A percentile compares a stretch with the other conserved stretches of the same genome.
These are phyloP conservation scores for Nycteola revayana DNA, from an alignment of 2,888 invertebrate species.

Conservation along the genomic window DNA sequence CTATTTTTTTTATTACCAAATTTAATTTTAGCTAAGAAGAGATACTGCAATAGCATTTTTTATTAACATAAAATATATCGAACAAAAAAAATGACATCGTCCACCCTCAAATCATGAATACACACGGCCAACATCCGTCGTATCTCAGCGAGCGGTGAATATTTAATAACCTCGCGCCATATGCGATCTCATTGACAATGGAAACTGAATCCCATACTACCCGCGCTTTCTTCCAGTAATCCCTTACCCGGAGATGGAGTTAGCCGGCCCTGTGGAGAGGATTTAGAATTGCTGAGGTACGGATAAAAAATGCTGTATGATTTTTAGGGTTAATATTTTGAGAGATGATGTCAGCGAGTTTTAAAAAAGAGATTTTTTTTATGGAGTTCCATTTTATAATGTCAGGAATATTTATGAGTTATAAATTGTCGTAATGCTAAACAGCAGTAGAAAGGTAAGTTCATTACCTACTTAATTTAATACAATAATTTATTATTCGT, in stretches of 20 bases:
- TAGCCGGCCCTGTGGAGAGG: slow-evolving; percentile 48
- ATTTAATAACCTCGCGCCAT: slow-evolving; percentile 64
- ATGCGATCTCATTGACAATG: slow-evolving; percentile 58
- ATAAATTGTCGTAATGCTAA: no score
- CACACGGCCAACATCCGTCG: slow-evolving; percentile 26
- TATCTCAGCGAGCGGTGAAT: slow-evolving; percentile 50
- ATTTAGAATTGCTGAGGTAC: slow-evolving; percentile 41
- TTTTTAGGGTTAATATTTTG: slow-evolving; percentile 35
- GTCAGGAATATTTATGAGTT: no score
- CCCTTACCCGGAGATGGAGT: slow-evolving; percentile 53
- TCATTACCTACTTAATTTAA: no score
- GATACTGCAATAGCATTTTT: neutral
- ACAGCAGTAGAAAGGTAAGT: no score
- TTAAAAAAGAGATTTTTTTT: no score
- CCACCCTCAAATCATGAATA: slow-evolving; percentile 29
- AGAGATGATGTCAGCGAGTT: slow-evolving; percentile 19
- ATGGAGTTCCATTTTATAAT: no score
- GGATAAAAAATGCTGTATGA: slow-evolving; percentile 31
- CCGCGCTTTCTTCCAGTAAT: slow-evolving; percentile 60
- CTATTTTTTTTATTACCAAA: no score
- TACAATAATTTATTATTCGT: no score
- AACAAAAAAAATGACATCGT: neutral
- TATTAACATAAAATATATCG: neutral
- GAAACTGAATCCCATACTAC: slow-evolving; percentile 41
- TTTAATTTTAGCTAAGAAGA: no score